phyloP scores from a whole-genome alignment of 1,140 invertebrate genomes.

The Drosophila santomea region DNA sequence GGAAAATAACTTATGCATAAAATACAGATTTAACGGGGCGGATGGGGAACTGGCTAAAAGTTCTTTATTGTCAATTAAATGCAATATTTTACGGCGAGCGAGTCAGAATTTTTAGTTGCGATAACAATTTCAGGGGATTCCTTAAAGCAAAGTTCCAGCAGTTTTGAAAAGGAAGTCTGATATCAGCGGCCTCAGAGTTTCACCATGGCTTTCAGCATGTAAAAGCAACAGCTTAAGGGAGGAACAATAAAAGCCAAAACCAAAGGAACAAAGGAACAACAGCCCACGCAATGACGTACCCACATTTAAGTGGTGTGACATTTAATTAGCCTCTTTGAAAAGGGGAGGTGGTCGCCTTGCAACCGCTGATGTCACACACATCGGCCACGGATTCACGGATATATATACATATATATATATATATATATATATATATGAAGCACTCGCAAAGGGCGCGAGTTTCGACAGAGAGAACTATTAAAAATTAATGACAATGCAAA shows the following conservation, averaged over 20 bases:
- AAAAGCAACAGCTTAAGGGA: constrained; percentile 4
- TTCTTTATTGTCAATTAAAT: not conserved
- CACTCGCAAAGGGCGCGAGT: constrained; percentile 34
- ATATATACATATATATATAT: constrained; percentile 3
- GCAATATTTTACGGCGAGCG: not conserved
- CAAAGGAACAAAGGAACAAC: constrained; percentile 35
- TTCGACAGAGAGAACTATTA: constrained; percentile 67
- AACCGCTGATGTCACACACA: constrained; percentile 54
- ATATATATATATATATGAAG: constrained; percentile 9
- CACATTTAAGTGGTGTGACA: constrained; percentile 50
- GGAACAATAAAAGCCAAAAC: constrained; percentile 18
- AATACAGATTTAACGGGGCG: not conserved
- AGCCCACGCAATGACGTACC: constrained; percentile 50
- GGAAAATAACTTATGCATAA: not conserved
- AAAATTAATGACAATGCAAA: constrained; percentile 77
- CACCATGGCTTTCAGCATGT: constrained; percentile 28
- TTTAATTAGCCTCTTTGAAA: constrained; percentile 62
- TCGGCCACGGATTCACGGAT: not conserved
- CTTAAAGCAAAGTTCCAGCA: not conserved
- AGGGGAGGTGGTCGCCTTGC: constrained; percentile 29
- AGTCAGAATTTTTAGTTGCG: not conserved
- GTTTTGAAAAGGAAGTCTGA: constrained; percentile 13
- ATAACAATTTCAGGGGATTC: no score
- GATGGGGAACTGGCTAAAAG: not conserved
- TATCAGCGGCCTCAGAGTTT: constrained; percentile 49